Percentiles rank a stretch among this genome's conserved stretches.
These are phyloP conservation scores for Diachasma alloeum DNA, from an alignment of 1,140 invertebrate species.

Conservation along the genomic window DNA sequence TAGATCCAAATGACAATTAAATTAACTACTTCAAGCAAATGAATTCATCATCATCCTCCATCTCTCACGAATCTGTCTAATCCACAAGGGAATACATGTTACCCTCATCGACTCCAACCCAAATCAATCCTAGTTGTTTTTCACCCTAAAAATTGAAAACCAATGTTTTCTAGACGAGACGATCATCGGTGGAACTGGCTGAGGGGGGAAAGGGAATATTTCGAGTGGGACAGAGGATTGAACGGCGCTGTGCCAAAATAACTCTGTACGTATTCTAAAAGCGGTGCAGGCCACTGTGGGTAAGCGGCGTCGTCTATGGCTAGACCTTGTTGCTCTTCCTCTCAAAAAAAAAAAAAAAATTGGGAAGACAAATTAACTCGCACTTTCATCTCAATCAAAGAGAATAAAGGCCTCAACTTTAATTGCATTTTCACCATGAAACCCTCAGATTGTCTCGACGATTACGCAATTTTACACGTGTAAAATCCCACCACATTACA, in stretches of 20 bases:
- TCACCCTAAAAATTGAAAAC: not conserved
- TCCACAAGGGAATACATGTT: too few relatives aligned
- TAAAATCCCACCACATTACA: too few relatives aligned
- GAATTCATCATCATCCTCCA: not conserved
- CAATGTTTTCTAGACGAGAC: not conserved
- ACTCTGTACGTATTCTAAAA: conserved; percentile 57
- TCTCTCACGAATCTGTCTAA: too few relatives aligned
- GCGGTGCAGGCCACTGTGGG: conserved; percentile 47
- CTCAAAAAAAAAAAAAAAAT: conserved; percentile 9
- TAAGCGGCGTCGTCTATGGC: conserved; percentile 17
- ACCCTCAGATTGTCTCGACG: too few relatives aligned
- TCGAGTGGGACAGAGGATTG: conserved; percentile 39
- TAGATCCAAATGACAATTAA: not conserved
- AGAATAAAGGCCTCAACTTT: not conserved
- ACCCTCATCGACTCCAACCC: too few relatives aligned
- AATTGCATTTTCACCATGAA: too few relatives aligned
- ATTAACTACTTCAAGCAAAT: not conserved
- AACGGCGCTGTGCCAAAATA: conserved; percentile 52
- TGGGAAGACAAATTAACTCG: not conserved
- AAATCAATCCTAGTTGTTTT: too few relatives aligned
- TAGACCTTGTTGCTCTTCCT: not conserved
- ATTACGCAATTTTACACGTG: too few relatives aligned
- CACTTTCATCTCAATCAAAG: not conserved
- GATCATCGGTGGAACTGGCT: conserved; percentile 22
- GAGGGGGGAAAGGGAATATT: conserved; percentile 22